These are phyloP conservation scores for Hirtodrosophila confusa DNA, from an alignment of 2,888 invertebrate genomes.

Conservation along the genomic window DNA sequence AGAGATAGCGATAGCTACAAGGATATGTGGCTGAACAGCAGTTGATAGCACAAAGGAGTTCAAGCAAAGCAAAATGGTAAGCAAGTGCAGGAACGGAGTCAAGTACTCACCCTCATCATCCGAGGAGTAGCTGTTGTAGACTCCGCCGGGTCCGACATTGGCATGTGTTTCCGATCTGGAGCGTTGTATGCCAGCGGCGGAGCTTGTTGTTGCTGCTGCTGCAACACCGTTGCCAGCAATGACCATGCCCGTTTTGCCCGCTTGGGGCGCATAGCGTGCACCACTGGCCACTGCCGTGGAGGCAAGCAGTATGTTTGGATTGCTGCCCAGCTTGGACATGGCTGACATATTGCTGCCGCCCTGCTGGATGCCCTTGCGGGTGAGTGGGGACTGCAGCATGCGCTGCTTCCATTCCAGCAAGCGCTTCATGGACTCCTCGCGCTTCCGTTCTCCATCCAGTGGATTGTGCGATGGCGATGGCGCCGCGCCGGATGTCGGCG, in stretches of 20 bases:
- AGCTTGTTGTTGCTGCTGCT: slow-evolving; percentile 12
- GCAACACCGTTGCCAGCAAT: slow-evolving; percentile 23
- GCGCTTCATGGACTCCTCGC: slow-evolving; percentile 96
- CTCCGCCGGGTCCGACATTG: slow-evolving; percentile 84
- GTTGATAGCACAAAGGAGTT: slow-evolving; percentile 57
- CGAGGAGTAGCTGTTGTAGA: slow-evolving; percentile 93
- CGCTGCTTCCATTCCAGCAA: slow-evolving; percentile 96
- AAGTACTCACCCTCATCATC: slow-evolving; percentile 93
- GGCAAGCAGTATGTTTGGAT: slow-evolving; percentile 81
- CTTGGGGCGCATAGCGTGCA: slow-evolving; percentile 68
- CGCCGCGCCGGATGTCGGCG: slow-evolving; percentile 58
- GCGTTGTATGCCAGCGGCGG: slow-evolving; percentile 79
- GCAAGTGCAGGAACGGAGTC: slow-evolving; percentile 31
- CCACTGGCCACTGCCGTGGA: slow-evolving; percentile 80
- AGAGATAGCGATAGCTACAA: slow-evolving; percentile 30
- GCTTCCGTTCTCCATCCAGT: slow-evolving; percentile 90
- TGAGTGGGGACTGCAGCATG: slow-evolving; percentile 95
- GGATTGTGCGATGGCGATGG: slow-evolving; percentile 52
- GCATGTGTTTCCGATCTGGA: slow-evolving; percentile 85
- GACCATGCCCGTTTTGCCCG: slow-evolving; percentile 54
- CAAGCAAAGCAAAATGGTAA: slow-evolving; percentile 66
- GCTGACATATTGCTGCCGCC: slow-evolving; percentile 83
- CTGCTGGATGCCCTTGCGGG: slow-evolving; percentile 89
- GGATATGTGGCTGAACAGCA: slow-evolving; percentile 31
- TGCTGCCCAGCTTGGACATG: slow-evolving; percentile 83